Percentiles rank a stretch among this genome's conserved stretches.
Evolutionary conservation across 2,888 invertebrate genomes (phyloP).

Genomic region (Eledone cirrhosa): DNA sequence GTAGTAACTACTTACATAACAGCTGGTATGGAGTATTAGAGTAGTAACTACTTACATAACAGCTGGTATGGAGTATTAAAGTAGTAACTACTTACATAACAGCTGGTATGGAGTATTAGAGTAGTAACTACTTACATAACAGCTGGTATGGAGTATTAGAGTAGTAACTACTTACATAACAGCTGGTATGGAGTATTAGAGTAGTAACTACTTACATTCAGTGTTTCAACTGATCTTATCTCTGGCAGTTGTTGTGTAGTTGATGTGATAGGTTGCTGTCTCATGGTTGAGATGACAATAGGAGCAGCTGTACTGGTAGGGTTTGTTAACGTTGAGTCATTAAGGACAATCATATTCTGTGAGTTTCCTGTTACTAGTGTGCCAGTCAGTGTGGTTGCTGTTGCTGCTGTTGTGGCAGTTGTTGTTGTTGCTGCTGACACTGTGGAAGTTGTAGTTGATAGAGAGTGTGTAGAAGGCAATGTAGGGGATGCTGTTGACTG

Average conservation of each 20-base stretch:
- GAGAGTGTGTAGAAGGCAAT: background rate
- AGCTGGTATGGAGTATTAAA: too few relatives aligned
- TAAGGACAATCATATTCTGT: background rate
- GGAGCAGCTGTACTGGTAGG: background rate
- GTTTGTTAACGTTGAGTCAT: background rate
- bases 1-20: too few relatives aligned
- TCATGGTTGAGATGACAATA: background rate
- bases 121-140: too few relatives aligned
- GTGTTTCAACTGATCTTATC: background rate
- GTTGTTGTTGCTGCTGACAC: conserved; percentile 3
- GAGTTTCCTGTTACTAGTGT: background rate
- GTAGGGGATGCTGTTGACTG: background rate
- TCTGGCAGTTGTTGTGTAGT: background rate
- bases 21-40: too few relatives aligned
- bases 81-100: too few relatives aligned
- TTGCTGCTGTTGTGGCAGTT: background rate
- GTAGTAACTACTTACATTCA: background rate
- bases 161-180: too few relatives aligned
- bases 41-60: too few relatives aligned
- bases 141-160: too few relatives aligned
- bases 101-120: too few relatives aligned
- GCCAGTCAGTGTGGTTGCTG: background rate
- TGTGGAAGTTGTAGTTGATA: background rate
- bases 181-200: too few relatives aligned
- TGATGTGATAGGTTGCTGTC: background rate